These are phyloP conservation scores for Alaudala cheleensis DNA, from an alignment of 2,113 vertebrate genomes.

Conservation along the genomic window DNA sequence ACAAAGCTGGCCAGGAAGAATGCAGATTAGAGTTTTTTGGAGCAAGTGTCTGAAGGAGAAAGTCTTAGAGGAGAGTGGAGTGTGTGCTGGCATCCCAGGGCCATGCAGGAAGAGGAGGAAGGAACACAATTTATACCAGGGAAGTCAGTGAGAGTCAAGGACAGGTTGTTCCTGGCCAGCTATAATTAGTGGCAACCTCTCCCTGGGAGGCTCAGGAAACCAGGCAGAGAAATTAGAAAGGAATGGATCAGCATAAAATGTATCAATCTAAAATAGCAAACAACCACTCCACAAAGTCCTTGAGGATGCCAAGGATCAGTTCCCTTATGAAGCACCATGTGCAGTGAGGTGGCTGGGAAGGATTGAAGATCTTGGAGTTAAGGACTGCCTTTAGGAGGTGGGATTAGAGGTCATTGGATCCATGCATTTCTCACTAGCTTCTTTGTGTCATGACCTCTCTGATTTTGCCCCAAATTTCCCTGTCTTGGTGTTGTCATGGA, in stretches of 20 bases:
- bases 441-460: background rate
- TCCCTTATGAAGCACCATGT: background rate
- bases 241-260: background rate
- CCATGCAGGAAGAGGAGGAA: background rate
- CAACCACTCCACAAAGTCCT: background rate
- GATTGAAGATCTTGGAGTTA: background rate
- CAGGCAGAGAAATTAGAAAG: background rate
- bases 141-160: background rate
- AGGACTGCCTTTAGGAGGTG: background rate
- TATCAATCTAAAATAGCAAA: background rate
- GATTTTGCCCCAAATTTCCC: background rate
- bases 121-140: background rate
- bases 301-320: background rate
- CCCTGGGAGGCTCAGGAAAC: background rate
- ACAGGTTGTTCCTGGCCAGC: background rate
- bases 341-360: background rate
- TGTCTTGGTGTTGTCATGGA: background rate
- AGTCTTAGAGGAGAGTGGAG: background rate
- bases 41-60: background rate
- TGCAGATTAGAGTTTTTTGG: background rate
- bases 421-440: accelerated
- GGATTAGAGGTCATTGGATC: background rate
- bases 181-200: background rate
- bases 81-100: background rate
- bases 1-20: constrained; percentile 1